Evolutionary conservation across 1,140 invertebrate species (phyloP).

Genomic region (Berghia stephanieae): DNA sequence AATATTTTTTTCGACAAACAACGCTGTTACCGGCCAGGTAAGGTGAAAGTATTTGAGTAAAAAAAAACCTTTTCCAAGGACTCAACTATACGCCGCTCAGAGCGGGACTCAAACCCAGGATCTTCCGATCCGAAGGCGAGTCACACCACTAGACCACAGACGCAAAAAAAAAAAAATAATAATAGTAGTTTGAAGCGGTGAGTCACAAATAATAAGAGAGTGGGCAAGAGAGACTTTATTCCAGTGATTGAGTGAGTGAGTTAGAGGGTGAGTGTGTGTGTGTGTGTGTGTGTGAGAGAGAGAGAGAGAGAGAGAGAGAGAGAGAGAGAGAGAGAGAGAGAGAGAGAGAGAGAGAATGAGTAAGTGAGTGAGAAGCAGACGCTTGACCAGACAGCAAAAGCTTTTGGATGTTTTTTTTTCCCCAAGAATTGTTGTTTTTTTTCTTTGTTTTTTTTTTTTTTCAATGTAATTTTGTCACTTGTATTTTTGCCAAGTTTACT

Average conservation of each 20-base stretch:
- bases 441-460: too few species aligned
- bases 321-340: slow-evolving; percentile 13
- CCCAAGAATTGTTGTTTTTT: too few species aligned
- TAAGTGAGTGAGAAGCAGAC: neutral
- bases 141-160: neutral
- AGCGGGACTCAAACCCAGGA: neutral
- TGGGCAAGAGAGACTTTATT: neutral
- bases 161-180: neutral
- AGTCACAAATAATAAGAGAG: neutral
- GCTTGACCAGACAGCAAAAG: neutral
- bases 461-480: too few species aligned
- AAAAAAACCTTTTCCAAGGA: neutral
- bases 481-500: too few species aligned
- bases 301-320: slow-evolving; percentile 14
- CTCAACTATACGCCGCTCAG: neutral
- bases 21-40: neutral
- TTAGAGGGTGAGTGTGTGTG: neutral
- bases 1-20: neutral
- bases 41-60: neutral
- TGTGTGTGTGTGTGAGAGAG: neutral
- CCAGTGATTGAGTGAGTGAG: neutral
- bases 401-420: too few species aligned
- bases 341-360: slow-evolving; percentile 23
- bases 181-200: neutral
- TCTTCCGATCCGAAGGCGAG: neutral